Evolutionary conservation across 2,797 vertebrate genomes (phyloP), one percentile per base, ranked within the genome.

Genomic region (Sciurus vulgaris): DNA sequence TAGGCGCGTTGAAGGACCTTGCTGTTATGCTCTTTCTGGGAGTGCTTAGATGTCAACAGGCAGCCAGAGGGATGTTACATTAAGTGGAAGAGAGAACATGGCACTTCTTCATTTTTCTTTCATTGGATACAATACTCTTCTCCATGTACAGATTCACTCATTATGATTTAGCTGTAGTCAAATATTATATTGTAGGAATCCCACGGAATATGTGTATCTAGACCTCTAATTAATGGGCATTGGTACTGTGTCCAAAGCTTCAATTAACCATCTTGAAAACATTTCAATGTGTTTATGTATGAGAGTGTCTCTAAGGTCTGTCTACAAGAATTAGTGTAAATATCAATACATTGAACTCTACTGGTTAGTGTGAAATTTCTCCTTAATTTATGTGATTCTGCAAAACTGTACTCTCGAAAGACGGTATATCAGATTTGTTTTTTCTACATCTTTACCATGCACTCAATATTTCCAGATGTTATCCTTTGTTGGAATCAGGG

Each of bases 1-100:
- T 69, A 73, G 76, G 70, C 22, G 17, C 14, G 3, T 56, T 84
- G 49, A 69, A n/a, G 12, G 7, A 15, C 1, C 5, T 35, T 51
- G 28, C 11, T 54, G 73, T 77, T 69, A 81, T 69, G 0, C 15
- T 70, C 0, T 26, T 26, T 54, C 49, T 89, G n/a, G 7, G 59
- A 56, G 30, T 44, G 2, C 0, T 69, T 51, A 9, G 3, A 6
- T 28, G 15, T 38, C 20, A 92, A 41, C 5, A 70, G 35, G n/a
- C 28, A 69, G 18, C 51, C 1, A 12, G 30, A 26, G 1, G 1
- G 3, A 77, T 6, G 24, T 33, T 14, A 67, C 0, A 0, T n/a
- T 56, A 92, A 49, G 20, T 0, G 0, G 18, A 63, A 38, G 59
- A 28, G 24, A 74, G 4, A 11, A 26, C 5, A 7, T 12, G 2